Evolutionary conservation across 2,888 invertebrate genomes (phyloP).

Genomic region (Ptychoptera albimana): DNA sequence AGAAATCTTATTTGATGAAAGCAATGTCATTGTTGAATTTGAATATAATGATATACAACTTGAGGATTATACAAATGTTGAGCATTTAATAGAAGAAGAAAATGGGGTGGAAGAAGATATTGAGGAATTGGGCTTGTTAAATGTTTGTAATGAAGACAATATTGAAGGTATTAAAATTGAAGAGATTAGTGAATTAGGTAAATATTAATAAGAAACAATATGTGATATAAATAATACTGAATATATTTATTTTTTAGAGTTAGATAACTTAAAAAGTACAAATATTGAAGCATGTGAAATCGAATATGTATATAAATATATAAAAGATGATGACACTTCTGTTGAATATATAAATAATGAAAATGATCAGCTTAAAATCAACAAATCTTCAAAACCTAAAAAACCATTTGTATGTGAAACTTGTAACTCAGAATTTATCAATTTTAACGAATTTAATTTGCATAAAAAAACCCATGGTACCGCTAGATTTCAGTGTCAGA

Average conservation of each 20-base stretch:
- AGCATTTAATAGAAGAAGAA: neutral
- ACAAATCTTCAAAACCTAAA: neutral
- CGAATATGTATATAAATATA: neutral
- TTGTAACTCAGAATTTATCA: slow-evolving; percentile 7
- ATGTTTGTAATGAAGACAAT: neutral
- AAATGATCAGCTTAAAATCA: too few species aligned
- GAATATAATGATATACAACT: neutral
- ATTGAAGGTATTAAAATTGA: neutral
- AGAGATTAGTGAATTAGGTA: neutral
- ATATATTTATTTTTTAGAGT: too few species aligned
- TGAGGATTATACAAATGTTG: neutral
- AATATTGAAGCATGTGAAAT: neutral
- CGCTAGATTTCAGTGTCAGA: slow-evolving; percentile 10
- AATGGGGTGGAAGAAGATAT: neutral
- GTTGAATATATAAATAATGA: neutral
- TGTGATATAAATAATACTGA: neutral
- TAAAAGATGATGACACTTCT: neutral
- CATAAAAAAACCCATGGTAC: slow-evolving; percentile 11
- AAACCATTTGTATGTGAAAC: slow-evolving; percentile 9
- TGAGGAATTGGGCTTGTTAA: neutral
- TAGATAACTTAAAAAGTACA: too few species aligned
- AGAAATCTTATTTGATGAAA: neutral
- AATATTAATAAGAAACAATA: neutral
- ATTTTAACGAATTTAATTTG: slow-evolving; percentile 5
- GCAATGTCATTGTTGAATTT: neutral